Base-by-base conservation (phyloP, 2,113 vertebrate genomes). In the Chloropsis cyanopogon region DNA sequence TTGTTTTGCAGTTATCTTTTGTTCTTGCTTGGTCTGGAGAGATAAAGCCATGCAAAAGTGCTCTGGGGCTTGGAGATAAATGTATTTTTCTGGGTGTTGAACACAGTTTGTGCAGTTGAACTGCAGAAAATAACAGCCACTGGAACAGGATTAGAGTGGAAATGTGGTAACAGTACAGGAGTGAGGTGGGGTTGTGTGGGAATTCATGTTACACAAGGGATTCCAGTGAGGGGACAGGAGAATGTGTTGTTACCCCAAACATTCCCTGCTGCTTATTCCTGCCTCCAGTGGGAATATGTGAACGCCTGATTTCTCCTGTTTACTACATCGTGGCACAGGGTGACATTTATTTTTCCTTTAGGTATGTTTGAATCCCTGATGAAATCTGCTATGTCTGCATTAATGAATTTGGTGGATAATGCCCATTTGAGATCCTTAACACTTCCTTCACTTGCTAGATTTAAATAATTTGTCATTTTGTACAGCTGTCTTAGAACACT, bases 11-110 rank as follows among this genome's bases (percentile, higher is more conserved):
- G 47, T 29, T 93, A 86, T 20, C 82, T 86, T 72, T 88, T 94
- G 49, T 90, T 90, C 61, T 54, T 66, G 59, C 26, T 13, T 86
- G 94, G 68, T 50, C 56, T 50, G 60, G 57, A 71, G 28, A 97
- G 95, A 97, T 96, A 96, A 50, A 95, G 82, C 46, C 4, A 2
- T 25, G 33, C 16, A 76, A 20, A 73, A 85, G 29, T 64, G 18
- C 91, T 92, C 93, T 92, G 95, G 79, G 78, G 33, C 71, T 83
- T 56, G 46, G 68, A 94, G 93, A 97, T 97, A 95, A 93, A 70
- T 5, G 2, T 83, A 5, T 73, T 90, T 90, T 82, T 65, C 63
- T 86, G 82, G 35, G 25, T 52, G 59, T 78, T 76, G 59, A 66
- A 54, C 50, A 37, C 47, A 8, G 24, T 70, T 94, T 65, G 35